phyloP scores from a whole-genome alignment of 2,113 vertebrate species.

The Megaptera novaeangliae region DNA sequence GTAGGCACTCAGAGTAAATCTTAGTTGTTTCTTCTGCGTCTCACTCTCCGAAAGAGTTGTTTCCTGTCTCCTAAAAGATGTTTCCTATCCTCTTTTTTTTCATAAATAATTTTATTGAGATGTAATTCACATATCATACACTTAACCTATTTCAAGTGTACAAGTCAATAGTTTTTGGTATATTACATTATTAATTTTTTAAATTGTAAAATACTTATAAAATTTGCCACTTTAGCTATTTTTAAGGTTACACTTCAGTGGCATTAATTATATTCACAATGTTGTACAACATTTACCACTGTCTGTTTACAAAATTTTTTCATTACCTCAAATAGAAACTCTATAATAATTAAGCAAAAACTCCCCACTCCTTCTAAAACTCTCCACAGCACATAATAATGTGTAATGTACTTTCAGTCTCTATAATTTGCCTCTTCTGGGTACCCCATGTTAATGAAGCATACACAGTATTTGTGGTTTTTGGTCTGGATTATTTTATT shows the following conservation, averaged over 20 bases:
- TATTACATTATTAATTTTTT: background rate
- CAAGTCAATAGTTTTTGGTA: background rate
- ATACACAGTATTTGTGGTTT: background rate
- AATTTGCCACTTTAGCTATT: background rate
- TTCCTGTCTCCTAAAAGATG: background rate
- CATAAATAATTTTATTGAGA: background rate
- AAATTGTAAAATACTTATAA: background rate
- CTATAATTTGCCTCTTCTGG: background rate
- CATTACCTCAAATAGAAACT: background rate
- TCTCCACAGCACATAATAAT: background rate
- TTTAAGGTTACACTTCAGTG: background rate
- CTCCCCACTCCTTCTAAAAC: background rate
- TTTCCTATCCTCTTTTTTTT: background rate
- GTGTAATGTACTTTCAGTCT: background rate
- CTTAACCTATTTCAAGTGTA: background rate
- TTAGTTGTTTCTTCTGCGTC: background rate
- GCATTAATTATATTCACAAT: background rate
- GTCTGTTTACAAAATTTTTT: background rate
- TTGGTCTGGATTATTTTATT: background rate
- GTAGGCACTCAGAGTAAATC: background rate
- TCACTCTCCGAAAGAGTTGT: background rate
- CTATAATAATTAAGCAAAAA: background rate
- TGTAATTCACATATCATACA: background rate
- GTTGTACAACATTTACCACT: background rate
- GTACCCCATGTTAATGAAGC: background rate